phyloP scores from a whole-genome alignment of 23 tunicate species.

The Halocynthia aurantium region DNA sequence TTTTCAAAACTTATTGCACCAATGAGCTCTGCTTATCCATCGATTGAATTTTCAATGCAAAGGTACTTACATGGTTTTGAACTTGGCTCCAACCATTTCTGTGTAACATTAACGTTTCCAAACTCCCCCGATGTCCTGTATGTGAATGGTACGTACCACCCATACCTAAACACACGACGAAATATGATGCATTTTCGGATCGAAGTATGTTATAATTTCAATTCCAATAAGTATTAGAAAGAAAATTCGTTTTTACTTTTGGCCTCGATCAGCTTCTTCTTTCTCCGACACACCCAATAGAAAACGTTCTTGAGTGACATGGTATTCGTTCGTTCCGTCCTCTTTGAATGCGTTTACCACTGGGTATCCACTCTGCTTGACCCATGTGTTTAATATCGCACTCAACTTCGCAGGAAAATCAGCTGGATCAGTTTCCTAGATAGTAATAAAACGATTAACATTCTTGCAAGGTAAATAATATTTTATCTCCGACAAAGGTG shows the following conservation, averaged over 20 bases:
- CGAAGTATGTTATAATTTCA: no score
- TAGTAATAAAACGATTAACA: no score
- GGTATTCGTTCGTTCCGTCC: neutral
- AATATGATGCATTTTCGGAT: no score
- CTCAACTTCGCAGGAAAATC: neutral
- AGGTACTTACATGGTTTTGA: no score
- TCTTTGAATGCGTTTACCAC: slow-evolving; percentile 12
- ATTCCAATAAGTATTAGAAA: no score
- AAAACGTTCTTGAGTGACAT: slow-evolving; percentile 44
- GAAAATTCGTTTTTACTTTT: no score
- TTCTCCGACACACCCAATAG: slow-evolving; percentile 16
- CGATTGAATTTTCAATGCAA: neutral
- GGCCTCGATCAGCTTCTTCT: no score
- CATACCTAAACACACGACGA: slow-evolving; percentile 18
- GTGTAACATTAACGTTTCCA: neutral
- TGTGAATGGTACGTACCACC: slow-evolving; percentile 62
- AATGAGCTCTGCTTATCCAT: slow-evolving; percentile 30
- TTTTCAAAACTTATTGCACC: no score
- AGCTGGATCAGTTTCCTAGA: no score
- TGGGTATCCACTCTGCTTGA: slow-evolving; percentile 67
- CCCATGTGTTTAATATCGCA: slow-evolving; percentile 46
- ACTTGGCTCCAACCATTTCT: neutral
- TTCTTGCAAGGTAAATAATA: no score
- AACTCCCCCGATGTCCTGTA: slow-evolving; percentile 21
- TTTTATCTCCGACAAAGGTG: no score